Conservation (phyloP, 2,113 vertebrate genomes). For the Pelvicachromis taeniatus region DNA sequence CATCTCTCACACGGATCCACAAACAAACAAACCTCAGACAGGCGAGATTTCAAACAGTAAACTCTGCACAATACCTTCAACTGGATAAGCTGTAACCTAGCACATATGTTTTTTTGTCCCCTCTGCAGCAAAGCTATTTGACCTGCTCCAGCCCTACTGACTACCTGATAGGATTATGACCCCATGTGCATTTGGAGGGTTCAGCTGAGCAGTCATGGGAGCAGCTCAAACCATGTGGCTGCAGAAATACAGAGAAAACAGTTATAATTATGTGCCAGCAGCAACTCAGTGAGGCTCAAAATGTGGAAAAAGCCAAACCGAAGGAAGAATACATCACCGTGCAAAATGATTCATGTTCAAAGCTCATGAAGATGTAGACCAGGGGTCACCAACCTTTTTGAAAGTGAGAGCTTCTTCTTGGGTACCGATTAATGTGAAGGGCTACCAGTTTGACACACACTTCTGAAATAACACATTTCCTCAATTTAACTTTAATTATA, state of each 20-base stretch:
- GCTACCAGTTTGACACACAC: too few relatives aligned
- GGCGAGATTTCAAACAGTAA: too few relatives aligned
- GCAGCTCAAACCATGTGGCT: neutral
- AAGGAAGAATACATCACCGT: neutral
- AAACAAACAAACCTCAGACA: too few relatives aligned
- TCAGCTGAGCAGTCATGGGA: slow-evolving; percentile 49
- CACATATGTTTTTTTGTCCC: neutral
- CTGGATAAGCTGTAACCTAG: too few relatives aligned
- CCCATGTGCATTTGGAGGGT: neutral
- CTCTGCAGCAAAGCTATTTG: neutral
- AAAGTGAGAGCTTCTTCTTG: too few relatives aligned
- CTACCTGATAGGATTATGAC: slow-evolving; percentile 55
- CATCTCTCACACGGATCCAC: too few relatives aligned
- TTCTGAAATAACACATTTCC: too few relatives aligned
- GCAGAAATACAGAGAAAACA: neutral
- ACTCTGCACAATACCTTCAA: too few relatives aligned
- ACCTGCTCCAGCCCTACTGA: neutral
- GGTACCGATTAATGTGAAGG: too few relatives aligned
- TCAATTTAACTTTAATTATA: too few relatives aligned
- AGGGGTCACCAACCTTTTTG: too few relatives aligned
- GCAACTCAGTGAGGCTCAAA: neutral
- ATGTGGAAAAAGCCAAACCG: neutral
- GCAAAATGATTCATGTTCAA: neutral
- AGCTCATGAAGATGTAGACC: neutral
- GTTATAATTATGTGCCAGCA: neutral